Evolutionary conservation across 1,140 invertebrate genomes (phyloP).

Genomic region (Whitmania pigra): DNA sequence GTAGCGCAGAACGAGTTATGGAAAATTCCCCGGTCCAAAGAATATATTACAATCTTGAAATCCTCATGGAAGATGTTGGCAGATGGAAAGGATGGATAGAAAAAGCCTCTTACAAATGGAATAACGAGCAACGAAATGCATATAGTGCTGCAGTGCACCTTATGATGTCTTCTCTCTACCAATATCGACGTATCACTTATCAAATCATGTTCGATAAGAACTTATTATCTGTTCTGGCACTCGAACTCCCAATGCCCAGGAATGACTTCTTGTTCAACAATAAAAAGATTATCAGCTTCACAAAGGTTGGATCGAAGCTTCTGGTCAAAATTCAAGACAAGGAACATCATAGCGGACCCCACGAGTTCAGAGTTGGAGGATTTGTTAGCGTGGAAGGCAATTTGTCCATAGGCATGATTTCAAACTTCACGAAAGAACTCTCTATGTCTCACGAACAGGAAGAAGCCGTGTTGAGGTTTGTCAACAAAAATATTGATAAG

Average conservation of each 20-base stretch:
- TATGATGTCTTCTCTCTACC: neutral
- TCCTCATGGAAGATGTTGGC: neutral
- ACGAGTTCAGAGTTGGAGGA: neutral
- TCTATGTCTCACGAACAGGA: neutral
- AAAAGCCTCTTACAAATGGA: neutral
- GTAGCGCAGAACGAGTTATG: too few relatives aligned
- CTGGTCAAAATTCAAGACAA: constrained; percentile 1
- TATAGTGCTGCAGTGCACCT: neutral
- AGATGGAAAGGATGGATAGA: neutral
- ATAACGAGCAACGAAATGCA: neutral
- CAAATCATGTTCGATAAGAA: constrained; percentile 13
- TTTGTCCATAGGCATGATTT: neutral
- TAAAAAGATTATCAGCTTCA: constrained; percentile 2
- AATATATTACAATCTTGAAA: neutral
- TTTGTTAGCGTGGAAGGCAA: neutral
- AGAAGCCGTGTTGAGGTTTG: neutral
- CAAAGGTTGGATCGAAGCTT: neutral
- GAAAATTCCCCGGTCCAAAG: neutral
- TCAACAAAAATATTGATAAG: neutral
- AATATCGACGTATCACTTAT: neutral
- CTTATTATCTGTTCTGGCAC: neutral
- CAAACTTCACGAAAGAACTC: neutral
- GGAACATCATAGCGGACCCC: neutral
- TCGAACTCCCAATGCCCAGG: neutral
- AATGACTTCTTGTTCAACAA: constrained; percentile 1